Evolutionary conservation across 2,888 invertebrate genomes (phyloP).

Genomic region (Sinhomidia bicolor): DNA sequence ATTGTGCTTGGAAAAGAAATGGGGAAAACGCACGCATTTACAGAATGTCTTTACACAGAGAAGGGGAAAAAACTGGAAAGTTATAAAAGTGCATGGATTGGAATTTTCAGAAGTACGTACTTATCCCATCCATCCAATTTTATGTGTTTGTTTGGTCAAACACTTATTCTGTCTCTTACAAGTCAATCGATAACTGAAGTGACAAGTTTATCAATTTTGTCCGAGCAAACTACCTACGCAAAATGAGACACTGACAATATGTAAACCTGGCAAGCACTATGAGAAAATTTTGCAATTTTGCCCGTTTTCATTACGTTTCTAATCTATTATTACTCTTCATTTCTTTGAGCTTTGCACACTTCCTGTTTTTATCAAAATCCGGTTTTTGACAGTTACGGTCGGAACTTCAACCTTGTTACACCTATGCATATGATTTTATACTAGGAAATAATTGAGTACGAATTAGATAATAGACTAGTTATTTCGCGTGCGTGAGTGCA

Average conservation of each 20-base stretch:
- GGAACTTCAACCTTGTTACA: not conserved
- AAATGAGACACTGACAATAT: too few species aligned
- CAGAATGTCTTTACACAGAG: not conserved
- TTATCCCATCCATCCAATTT: not conserved
- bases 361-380: not conserved
- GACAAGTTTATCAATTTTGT: slow-evolving; percentile 8
- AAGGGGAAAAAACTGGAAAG: not conserved
- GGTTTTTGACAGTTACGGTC: not conserved
- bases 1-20: not conserved
- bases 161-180: not conserved
- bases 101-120: not conserved
- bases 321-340: too few species aligned
- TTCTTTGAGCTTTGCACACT: not conserved
- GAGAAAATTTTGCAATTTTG: too few species aligned
- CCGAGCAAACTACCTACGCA: too few species aligned
- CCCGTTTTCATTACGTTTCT: slow-evolving; percentile 2
- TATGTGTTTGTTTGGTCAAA: not conserved
- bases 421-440: not conserved
- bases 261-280: not conserved
- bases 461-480: not conserved
- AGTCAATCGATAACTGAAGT: slow-evolving; percentile 33
- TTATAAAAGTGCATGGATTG: too few species aligned
- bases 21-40: not conserved
- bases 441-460: not conserved
- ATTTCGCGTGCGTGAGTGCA: not conserved